These are phyloP conservation scores for Acanthosepion lycidas DNA, from an alignment of 2,888 invertebrate genomes.

Conservation along the genomic window DNA sequence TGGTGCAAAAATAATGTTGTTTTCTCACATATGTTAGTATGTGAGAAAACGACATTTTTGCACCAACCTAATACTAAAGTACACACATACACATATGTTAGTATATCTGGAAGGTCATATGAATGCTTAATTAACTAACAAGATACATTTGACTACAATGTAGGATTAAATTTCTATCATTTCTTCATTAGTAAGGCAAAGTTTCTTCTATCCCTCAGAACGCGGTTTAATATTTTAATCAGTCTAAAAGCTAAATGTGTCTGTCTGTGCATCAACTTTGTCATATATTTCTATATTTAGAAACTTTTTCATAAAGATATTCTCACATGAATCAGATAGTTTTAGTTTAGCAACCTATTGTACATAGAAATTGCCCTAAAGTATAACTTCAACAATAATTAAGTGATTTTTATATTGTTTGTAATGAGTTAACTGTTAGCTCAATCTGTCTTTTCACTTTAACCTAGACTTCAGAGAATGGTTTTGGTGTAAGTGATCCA, in stretches of 20 bases:
- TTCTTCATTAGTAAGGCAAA: not conserved
- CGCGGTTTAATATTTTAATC: not conserved
- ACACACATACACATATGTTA: too few relatives aligned
- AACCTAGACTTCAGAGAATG: not conserved
- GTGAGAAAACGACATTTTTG: too few relatives aligned
- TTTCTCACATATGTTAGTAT: too few relatives aligned
- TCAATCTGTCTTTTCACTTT: not conserved
- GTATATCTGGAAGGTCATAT: not conserved
- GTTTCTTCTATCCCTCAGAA: not conserved
- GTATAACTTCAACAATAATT: not conserved
- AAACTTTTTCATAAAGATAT: not conserved
- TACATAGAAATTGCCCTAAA: not conserved
- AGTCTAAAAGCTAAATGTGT: not conserved
- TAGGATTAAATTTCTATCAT: not conserved
- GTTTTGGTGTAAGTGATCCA: not conserved
- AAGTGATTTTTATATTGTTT: not conserved
- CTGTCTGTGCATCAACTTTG: not conserved
- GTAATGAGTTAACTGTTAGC: not conserved
- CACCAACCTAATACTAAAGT: too few relatives aligned
- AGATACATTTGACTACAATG: not conserved
- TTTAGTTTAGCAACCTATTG: not conserved
- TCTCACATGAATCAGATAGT: not conserved
- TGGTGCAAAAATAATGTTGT: too few relatives aligned
- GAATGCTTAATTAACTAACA: not conserved
- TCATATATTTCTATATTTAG: not conserved